Evolutionary conservation across 1,140 invertebrate genomes (phyloP), one percentile per base, ranked within the genome.

Genomic region (Mycetomoellerius zeteki): DNA sequence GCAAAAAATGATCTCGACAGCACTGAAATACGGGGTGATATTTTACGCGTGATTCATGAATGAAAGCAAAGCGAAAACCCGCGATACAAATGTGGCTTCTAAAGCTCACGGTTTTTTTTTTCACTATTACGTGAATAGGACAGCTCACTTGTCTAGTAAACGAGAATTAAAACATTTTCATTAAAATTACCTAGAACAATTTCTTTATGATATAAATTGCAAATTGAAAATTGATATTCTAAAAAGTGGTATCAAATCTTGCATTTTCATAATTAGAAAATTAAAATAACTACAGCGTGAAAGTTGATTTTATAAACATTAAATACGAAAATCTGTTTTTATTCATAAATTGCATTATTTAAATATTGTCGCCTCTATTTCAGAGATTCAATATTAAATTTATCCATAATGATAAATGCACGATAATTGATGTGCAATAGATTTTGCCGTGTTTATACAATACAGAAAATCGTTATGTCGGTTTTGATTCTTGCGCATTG

Each of bases 31-130:
- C 69, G 56, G 58, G 80, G 24, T 43, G 43, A 75, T 84, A 73
- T 75, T 84, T 84, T 54, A 75, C 69, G 24, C 14, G 54, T 71
- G 80, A 84, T 60, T 62, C 80, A 75, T 62, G 80, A 82, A 60
- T 81, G 64, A 84, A 60, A 60, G 56, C 43, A 33, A 30, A 60
- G 54, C 37, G 56, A 47, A 50, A 84, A 50, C 5, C n/a, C 21
- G n/a, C 65, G n/a, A 60, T 81, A 71, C 54, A 84, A 62, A 75
- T 60, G 80, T 21, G 80, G 19, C 14, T 73, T 37, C 24, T 24
- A 21, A 30, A 84, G n/a, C 43, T 2, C 58, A 50, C 1, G 24
- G 8, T 50, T 60, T 50, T 73, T 47, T n/a, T 19, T 60, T 19
- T 30, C 5, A 16, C 12, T 73, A 7, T 82, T 73, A 24, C n/a